Conservation (phyloP, 2,888 invertebrate genomes). For the Thelaira solivaga region DNA sequence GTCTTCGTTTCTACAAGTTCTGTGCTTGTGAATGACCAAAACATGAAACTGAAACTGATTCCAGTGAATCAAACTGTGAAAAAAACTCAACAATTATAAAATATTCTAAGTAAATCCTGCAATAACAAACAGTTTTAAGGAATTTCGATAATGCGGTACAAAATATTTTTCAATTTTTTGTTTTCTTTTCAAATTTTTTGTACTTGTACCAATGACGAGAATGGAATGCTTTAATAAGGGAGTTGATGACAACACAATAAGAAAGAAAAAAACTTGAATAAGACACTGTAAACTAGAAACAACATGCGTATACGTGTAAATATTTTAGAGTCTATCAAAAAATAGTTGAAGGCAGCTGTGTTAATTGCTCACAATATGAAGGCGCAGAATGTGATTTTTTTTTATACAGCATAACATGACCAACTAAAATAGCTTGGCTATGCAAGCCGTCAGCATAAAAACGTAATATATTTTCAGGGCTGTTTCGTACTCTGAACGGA, state of each 20-base stretch:
- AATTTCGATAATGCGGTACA: slow-evolving; percentile 55
- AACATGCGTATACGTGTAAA: background rate
- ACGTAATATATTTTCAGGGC: background rate
- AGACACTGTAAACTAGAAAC: slow-evolving; percentile 20
- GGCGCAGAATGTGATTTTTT: background rate
- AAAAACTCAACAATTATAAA: background rate
- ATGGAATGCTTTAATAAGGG: slow-evolving; percentile 37
- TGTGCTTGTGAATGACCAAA: background rate
- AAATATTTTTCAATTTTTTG: slow-evolving; percentile 24
- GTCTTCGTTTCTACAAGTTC: background rate
- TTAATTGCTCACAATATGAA: slow-evolving; percentile 39
- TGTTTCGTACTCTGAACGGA: no score
- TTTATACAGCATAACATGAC: background rate
- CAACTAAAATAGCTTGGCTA: background rate
- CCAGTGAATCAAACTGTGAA: slow-evolving; percentile 14
- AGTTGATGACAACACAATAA: background rate
- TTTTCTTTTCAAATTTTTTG: background rate
- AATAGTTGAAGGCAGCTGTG: slow-evolving; percentile 49
- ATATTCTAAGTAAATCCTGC: background rate
- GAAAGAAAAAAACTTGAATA: slow-evolving; percentile 3
- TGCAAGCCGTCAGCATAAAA: background rate
- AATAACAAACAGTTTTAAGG: slow-evolving; percentile 28
- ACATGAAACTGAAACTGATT: slow-evolving; percentile 10
- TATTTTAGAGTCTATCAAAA: slow-evolving; percentile 22
- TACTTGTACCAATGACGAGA: background rate